Percentiles rank a stretch among this genome's conserved stretches.
Evolutionary conservation across 2,888 invertebrate species (phyloP).

Genomic region (Stegana nigrithorax): DNA sequence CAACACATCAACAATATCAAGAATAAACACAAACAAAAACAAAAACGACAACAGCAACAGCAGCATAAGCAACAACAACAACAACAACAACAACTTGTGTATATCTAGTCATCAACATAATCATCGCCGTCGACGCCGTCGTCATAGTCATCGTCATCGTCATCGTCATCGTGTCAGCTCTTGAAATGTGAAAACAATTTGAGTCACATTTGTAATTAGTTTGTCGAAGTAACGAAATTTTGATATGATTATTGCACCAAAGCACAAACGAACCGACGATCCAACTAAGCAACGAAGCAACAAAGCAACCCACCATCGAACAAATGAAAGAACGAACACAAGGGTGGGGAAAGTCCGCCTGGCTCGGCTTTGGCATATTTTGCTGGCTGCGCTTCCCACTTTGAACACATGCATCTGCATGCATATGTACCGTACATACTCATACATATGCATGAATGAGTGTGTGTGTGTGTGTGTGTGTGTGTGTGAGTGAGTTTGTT

Average conservation of each 20-base stretch:
- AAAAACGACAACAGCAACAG: neutral
- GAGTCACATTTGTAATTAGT: slow-evolving; percentile 28
- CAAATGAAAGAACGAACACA: too few relatives aligned
- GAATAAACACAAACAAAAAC: neutral
- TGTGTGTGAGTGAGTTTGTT: neutral
- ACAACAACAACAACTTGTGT: neutral
- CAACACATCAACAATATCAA: neutral
- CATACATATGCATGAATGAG: neutral
- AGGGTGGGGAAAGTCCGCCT: too few relatives aligned
- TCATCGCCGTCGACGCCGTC: neutral
- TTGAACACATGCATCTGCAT: neutral
- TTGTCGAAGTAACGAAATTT: slow-evolving; percentile 27
- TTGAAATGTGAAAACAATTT: slow-evolving; percentile 26
- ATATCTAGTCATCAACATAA: too few relatives aligned
- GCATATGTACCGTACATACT: neutral
- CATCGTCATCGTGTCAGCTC: slow-evolving; percentile 1
- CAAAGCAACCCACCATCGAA: neutral
- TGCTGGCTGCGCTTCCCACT: neutral
- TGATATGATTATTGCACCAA: slow-evolving; percentile 23
- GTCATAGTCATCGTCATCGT: too few relatives aligned
- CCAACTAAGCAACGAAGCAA: too few relatives aligned
- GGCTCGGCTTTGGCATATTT: too few relatives aligned
- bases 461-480: too few relatives aligned
- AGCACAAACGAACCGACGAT: too few relatives aligned
- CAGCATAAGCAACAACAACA: slow-evolving; percentile 9